Percentiles rank a stretch among this genome's conserved stretches.
Conservation (phyloP, 2,797 vertebrate genomes). For the Calcarius lapponicus region DNA sequence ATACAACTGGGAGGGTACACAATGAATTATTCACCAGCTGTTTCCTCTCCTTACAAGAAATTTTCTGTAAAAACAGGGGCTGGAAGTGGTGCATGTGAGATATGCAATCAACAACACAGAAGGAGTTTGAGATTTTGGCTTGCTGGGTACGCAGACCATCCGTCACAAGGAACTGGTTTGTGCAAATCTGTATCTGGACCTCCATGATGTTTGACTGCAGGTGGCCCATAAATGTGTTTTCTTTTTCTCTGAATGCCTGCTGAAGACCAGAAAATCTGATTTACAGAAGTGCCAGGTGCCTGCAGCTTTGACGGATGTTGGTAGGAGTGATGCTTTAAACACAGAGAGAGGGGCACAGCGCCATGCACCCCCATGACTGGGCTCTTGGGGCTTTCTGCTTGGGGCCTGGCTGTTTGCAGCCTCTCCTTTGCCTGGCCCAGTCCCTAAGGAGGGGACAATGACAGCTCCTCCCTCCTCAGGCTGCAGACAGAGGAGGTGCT, state of each 20-base stretch:
- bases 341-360: background rate
- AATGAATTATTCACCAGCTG: constrained; percentile 44
- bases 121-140: background rate
- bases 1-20: background rate
- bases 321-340: background rate
- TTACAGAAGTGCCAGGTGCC: background rate
- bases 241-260: background rate
- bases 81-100: background rate
- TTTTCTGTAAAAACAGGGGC: background rate
- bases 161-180: background rate
- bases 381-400: background rate
- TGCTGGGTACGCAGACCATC: background rate
- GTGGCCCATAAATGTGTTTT: background rate
- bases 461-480: fast-evolving
- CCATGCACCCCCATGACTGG: fast-evolving
- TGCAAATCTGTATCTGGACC: background rate
- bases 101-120: background rate
- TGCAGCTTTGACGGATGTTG: fast-evolving
- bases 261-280: background rate
- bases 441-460: fast-evolving
- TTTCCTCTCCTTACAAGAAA: constrained; percentile 3
- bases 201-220: background rate
- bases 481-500: background rate
- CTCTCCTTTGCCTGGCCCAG: background rate
- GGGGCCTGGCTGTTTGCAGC: background rate